Conservation (phyloP, 2,797 vertebrate genomes). For the Nyctalus aviator region DNA sequence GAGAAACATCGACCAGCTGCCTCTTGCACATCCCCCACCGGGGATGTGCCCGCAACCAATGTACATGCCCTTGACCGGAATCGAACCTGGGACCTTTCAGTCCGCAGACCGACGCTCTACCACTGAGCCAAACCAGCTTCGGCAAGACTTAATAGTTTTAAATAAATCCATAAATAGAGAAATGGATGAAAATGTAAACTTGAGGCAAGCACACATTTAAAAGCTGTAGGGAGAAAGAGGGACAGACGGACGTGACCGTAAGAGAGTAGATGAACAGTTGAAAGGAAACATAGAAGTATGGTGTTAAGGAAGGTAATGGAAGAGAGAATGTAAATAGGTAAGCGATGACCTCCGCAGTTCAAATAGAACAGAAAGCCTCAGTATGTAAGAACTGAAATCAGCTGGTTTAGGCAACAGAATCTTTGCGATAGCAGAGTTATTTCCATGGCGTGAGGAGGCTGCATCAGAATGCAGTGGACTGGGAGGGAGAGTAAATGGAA, state of each 20-base stretch:
- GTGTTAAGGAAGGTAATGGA: neutral
- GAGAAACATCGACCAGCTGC: too few species aligned
- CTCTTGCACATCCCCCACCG: too few species aligned
- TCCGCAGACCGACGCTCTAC: too few species aligned
- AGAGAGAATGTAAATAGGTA: neutral
- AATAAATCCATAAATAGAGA: slow-evolving; percentile 37
- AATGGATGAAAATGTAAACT: slow-evolving; percentile 24
- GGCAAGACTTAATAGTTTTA: neutral
- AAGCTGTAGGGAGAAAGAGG: neutral
- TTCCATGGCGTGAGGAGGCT: neutral
- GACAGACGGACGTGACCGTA: neutral
- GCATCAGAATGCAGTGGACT: neutral
- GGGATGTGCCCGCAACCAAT: too few species aligned
- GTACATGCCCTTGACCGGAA: too few species aligned
- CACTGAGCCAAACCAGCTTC: too few species aligned
- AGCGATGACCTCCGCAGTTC: neutral
- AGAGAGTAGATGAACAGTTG: neutral
- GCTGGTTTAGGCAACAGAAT: neutral
- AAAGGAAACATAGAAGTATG: neutral
- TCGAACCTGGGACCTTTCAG: too few species aligned
- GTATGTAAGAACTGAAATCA: neutral
- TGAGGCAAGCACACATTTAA: neutral
- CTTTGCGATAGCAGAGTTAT: neutral
- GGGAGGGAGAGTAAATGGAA: neutral
- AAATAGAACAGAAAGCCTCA: neutral